phyloP scores from a whole-genome alignment of 2,113 vertebrate genomes.

The Leuciscus idus region DNA sequence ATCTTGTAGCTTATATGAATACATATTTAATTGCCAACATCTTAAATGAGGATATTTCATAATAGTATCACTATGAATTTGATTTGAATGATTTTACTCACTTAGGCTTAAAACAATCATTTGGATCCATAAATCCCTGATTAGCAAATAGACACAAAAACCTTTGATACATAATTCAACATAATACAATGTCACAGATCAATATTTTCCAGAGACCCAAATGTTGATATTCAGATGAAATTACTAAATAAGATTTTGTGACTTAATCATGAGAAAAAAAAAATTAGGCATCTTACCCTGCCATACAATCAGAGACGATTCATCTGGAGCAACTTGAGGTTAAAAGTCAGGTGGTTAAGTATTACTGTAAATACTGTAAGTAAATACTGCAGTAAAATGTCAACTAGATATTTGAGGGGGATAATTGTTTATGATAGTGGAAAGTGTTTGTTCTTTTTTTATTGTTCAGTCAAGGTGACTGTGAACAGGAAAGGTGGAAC shows the following conservation, averaged over 20 bases:
- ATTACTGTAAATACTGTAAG: background rate
- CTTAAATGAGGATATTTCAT: too few species aligned
- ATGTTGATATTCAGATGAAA: background rate
- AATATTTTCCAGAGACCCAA: background rate
- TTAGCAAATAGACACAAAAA: background rate
- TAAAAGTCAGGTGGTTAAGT: background rate
- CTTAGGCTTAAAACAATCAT: background rate
- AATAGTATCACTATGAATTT: too few species aligned
- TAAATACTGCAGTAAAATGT: constrained; percentile 1
- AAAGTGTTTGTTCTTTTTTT: background rate
- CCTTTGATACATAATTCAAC: too few species aligned
- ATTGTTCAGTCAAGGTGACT: background rate
- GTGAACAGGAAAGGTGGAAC: background rate
- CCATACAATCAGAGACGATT: background rate
- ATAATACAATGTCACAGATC: too few species aligned
- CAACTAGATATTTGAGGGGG: background rate
- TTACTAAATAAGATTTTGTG: background rate
- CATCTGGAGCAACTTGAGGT: background rate
- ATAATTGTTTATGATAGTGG: background rate
- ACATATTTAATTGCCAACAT: too few species aligned
- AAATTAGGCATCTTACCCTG: background rate
- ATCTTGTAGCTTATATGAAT: too few species aligned
- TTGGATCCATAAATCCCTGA: background rate
- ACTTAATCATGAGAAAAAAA: background rate
- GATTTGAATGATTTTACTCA: too few species aligned